phyloP scores from a whole-genome alignment of 30 jellyfish, hydroid and myxozoan species.

The Turritopsis dohrnii region DNA sequence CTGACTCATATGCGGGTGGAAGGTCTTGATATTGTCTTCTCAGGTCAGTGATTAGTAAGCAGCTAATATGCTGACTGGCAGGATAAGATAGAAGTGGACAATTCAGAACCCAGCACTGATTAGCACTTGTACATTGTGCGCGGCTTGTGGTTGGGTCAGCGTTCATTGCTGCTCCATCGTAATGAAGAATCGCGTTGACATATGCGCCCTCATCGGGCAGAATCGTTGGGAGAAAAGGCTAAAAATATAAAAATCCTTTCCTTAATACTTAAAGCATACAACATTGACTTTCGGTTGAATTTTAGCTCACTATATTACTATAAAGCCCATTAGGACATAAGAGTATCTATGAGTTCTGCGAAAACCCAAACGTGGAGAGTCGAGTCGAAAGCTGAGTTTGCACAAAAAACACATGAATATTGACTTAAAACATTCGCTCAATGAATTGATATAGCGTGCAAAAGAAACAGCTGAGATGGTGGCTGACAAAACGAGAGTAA shows the following conservation, averaged over 20 bases:
- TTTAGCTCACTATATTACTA: too few species aligned
- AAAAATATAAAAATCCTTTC: background rate
- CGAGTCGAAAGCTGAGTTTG: too few species aligned
- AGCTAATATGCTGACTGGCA: conserved; percentile 31
- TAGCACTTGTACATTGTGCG: conserved; percentile 34
- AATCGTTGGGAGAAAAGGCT: background rate
- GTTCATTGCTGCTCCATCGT: conserved; percentile 56
- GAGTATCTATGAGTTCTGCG: too few species aligned
- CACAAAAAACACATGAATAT: too few species aligned
- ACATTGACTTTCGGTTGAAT: too few species aligned
- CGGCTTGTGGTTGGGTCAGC: conserved; percentile 62
- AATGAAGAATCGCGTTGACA: conserved; percentile 65
- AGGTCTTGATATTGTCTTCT: conserved; percentile 33
- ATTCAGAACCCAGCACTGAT: conserved; percentile 54
- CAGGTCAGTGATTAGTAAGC: conserved; percentile 64
- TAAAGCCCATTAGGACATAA: too few species aligned
- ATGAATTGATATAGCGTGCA: too few species aligned
- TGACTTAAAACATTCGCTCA: too few species aligned
- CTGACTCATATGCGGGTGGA: conserved; percentile 47
- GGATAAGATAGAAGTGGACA: conserved; percentile 83
- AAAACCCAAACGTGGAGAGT: too few species aligned
- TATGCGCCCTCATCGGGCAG: conserved; percentile 18
- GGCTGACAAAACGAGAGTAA: too few species aligned
- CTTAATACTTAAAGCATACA: too few species aligned
- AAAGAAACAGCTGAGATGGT: too few species aligned